A percentile compares a stretch with the other conserved stretches of the same genome.
Conservation (phyloP, 2,113 vertebrate species). For the Eira barbara region DNA sequence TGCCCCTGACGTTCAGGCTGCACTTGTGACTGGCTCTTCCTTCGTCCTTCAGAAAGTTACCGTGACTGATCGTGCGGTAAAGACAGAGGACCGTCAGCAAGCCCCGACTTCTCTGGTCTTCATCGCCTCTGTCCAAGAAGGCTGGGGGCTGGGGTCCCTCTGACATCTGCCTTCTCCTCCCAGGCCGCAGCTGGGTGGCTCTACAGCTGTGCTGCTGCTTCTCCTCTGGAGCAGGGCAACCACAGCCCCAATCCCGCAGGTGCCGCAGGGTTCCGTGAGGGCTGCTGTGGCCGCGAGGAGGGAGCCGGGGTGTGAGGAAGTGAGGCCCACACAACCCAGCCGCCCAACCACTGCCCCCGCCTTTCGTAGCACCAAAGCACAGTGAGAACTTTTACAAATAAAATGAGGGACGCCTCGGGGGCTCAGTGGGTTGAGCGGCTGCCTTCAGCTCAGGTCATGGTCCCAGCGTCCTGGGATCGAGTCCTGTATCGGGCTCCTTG, state of each 20-base stretch:
- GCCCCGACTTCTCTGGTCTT: neutral
- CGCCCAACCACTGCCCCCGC: neutral
- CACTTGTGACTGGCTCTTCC: neutral
- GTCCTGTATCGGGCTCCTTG: no score
- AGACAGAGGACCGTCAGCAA: neutral
- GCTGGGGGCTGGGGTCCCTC: neutral
- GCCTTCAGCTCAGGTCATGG: no score
- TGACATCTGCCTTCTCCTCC: neutral
- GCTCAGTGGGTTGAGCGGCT: no score
- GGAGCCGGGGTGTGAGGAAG: neutral
- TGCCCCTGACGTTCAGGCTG: neutral
- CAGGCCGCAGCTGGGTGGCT: neutral
- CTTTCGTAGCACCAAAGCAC: neutral
- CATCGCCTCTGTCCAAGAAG: neutral
- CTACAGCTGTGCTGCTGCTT: no score
- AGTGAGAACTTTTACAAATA: neutral
- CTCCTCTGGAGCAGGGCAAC: neutral
- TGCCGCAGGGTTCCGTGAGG: neutral
- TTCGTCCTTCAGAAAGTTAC: neutral
- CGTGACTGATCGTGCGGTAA: neutral
- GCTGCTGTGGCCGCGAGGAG: neutral
- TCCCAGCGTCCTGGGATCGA: no score
- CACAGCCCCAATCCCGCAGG: no score
- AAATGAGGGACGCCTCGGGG: neutral
- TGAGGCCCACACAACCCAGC: neutral